These are phyloP conservation scores for Epinephelus awoara DNA, from an alignment of 2,797 vertebrate species.

Conservation along the genomic window DNA sequence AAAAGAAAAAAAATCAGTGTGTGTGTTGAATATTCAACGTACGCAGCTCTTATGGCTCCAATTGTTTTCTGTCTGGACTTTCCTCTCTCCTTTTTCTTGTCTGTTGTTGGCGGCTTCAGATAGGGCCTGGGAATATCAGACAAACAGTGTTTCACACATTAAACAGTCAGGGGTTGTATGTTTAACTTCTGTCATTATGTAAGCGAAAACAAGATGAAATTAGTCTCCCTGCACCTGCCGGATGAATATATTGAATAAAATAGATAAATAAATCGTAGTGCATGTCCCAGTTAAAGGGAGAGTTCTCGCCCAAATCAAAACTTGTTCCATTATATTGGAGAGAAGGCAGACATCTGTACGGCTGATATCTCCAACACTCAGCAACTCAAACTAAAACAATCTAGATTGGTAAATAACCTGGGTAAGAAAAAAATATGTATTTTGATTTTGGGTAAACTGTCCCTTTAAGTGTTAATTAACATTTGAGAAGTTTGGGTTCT, in stretches of 20 bases:
- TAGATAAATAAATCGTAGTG: slow-evolving; percentile 2
- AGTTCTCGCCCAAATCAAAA: too few species aligned
- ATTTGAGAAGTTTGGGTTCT: background rate
- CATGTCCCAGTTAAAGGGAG: background rate
- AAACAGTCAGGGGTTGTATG: background rate
- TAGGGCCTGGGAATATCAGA: slow-evolving; percentile 70
- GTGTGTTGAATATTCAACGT: slow-evolving; percentile 58
- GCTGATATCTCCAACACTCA: too few species aligned
- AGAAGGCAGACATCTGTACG: too few species aligned
- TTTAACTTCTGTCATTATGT: background rate
- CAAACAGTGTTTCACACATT: slow-evolving; percentile 28
- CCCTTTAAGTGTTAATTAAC: background rate
- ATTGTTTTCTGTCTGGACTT: slow-evolving; percentile 79
- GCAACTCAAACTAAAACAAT: too few species aligned
- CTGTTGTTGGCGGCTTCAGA: slow-evolving; percentile 72
- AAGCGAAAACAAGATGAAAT: background rate
- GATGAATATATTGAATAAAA: background rate
- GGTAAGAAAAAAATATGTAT: too few species aligned
- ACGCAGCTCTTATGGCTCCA: slow-evolving; percentile 70
- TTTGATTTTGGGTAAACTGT: too few species aligned
- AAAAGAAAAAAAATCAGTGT: background rate
- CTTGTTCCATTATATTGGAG: too few species aligned
- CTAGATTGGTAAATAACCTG: too few species aligned
- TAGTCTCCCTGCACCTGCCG: background rate
- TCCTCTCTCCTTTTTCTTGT: slow-evolving; percentile 75